Conservation (phyloP, 2,888 invertebrate species). For the Drosophila siamana region DNA sequence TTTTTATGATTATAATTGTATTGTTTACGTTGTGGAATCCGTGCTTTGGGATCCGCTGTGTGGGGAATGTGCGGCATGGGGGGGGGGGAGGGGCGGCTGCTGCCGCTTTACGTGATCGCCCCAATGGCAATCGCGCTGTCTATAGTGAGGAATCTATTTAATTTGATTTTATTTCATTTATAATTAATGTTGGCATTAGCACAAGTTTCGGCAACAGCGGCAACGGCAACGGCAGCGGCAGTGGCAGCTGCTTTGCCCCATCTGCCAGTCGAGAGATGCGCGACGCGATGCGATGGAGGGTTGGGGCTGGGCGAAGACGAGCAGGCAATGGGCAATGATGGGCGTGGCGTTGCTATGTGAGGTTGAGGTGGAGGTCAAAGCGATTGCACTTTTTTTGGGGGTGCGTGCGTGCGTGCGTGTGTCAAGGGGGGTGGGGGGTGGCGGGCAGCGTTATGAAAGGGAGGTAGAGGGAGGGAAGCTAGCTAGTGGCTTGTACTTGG, state of each 20-base stretch:
- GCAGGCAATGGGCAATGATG: conserved; percentile 5
- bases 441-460: neutral
- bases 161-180: conserved; percentile 61
- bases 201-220: conserved; percentile 54
- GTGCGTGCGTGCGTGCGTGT: neutral
- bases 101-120: conserved; percentile 42
- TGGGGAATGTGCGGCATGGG: neutral
- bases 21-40: too few relatives aligned
- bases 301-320: neutral
- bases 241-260: conserved; percentile 60
- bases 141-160: conserved; percentile 29
- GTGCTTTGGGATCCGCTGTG: neutral
- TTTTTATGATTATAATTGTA: too few relatives aligned
- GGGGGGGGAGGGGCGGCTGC: neutral
- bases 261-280: conserved; percentile 41
- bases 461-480: too few relatives aligned
- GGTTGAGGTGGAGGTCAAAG: conserved; percentile 53
- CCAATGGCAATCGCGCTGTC: conserved; percentile 25
- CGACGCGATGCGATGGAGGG: neutral
- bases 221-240: too few relatives aligned
- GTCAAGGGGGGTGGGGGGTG: neutral
- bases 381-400: neutral
- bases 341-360: conserved; percentile 31
- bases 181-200: conserved; percentile 81
- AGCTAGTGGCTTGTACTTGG: conserved; percentile 79